Conservation (phyloP, 2,888 invertebrate species). For the Trilocha varians region DNA sequence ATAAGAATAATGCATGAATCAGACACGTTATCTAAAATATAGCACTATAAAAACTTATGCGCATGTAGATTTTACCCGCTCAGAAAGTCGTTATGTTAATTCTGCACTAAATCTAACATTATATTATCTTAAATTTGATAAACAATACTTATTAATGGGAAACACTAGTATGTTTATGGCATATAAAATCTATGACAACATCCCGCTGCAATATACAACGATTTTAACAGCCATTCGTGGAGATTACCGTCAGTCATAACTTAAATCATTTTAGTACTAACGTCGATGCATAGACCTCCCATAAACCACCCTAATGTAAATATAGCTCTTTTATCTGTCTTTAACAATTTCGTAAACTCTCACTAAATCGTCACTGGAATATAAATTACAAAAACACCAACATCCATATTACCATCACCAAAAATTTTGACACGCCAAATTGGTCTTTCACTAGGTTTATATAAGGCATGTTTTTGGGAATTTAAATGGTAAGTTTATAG, state of each 20-base stretch:
- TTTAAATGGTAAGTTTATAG: conserved; percentile 15
- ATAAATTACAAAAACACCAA: conserved; percentile 56
- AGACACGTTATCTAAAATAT: no score
- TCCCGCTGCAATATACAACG: neutral
- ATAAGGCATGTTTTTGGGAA: conserved; percentile 8
- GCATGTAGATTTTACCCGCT: no score
- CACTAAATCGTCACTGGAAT: conserved; percentile 66
- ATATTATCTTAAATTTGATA: no score
- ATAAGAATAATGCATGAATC: no score
- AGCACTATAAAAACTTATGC: no score
- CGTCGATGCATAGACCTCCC: conserved; percentile 41
- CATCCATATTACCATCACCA: conserved; percentile 16
- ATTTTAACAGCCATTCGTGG: conserved; percentile 43
- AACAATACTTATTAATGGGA: no score
- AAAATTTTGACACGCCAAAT: conserved; percentile 7
- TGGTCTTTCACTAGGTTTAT: conserved; percentile 20
- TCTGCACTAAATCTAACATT: no score
- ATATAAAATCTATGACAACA: no score
- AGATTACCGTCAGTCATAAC: conserved; percentile 50
- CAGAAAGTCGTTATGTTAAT: no score
- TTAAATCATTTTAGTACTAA: conserved; percentile 49
- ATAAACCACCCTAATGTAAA: conserved; percentile 65
- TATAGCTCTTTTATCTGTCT: conserved; percentile 69
- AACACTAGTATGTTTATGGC: no score
- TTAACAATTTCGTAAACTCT: conserved; percentile 71